Base-by-base conservation (phyloP, 1,140 invertebrate genomes). In the Leptonema lineaticorne region DNA sequence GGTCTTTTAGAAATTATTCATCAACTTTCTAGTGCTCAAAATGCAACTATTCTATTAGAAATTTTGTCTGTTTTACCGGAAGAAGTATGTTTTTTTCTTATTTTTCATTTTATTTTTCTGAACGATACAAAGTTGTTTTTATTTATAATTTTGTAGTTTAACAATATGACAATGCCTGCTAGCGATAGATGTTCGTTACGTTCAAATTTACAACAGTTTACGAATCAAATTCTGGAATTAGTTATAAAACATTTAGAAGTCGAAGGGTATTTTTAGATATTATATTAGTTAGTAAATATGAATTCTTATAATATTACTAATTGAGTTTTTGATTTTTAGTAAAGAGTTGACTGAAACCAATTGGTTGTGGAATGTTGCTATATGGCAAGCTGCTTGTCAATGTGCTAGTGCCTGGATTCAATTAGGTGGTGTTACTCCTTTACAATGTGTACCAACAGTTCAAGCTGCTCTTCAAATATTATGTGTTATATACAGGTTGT, bases 51-150 rank as follows among this genome's bases (percentile, higher is more conserved):
- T 33, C 80, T 93, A 72, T 77, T 93, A 30, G 89, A 92, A 78
- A 86, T 90, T 14, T 80, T 95, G 24, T 88, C 87, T 72, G 87
- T 90, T 62, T 86, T 95, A 75, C 91, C 92, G 16, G 89, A 90
- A 83, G 92, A 95, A 82, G 90, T 92, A 83, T 81, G 71, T 74
- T 46, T 27, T 65, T 60, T 30, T 14, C 45, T 30, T 26, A 30
- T 60, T 30, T 2, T 22, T 6, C 46, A 50, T 45, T 45, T n/a
- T 45, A 45, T 45, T 45, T n/a, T n/a, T 6, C 4, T 50, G 20
- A 57, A 57, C 29, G 30, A 11, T 33, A 5, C 30, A 33, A 33
- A 33, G 11, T 11, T 33, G 11, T 27, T 37, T 5, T 60, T 33
- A 22, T 27, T 8, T 60, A 14, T 22, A 27, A 30, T 64, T 29